Evolutionary conservation across 2,888 invertebrate genomes (phyloP).

Genomic region (Conistra vaccinii): DNA sequence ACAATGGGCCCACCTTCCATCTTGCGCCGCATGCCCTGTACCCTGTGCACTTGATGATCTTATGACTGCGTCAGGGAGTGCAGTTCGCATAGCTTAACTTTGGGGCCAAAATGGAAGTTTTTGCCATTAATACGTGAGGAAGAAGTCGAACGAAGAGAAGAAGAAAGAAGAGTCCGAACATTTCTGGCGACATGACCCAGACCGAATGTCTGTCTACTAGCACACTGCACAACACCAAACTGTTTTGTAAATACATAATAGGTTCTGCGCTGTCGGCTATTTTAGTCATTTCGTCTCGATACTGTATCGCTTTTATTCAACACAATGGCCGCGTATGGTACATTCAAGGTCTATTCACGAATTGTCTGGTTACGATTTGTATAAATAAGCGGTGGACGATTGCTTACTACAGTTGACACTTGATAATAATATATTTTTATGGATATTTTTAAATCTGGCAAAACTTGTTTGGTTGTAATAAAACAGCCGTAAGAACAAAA

Average conservation of each 20-base stretch:
- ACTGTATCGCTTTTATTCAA: slow-evolving; percentile 22
- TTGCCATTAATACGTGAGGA: too few species aligned
- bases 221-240: slow-evolving; percentile 7
- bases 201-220: slow-evolving; percentile 5
- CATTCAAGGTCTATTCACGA: slow-evolving; percentile 29
- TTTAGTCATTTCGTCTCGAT: slow-evolving; percentile 24
- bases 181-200: slow-evolving; percentile 26
- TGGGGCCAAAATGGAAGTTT: too few species aligned
- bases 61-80: too few species aligned
- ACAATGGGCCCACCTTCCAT: too few species aligned
- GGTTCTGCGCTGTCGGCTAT: slow-evolving; percentile 17
- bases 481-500: background rate
- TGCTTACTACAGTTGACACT: background rate
- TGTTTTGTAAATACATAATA: slow-evolving; percentile 28
- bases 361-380: slow-evolving; percentile 1
- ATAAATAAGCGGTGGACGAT: background rate
- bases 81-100: too few species aligned
- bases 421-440: background rate
- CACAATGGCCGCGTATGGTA: slow-evolving; percentile 33
- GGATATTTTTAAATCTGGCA: background rate
- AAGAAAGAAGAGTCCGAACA: background rate
- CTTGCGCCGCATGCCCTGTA: too few species aligned
- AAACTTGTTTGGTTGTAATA: background rate
- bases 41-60: too few species aligned
- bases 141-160: too few species aligned